phyloP scores from a whole-genome alignment of 2,888 invertebrate species.

The Cantharis flavilabris region DNA sequence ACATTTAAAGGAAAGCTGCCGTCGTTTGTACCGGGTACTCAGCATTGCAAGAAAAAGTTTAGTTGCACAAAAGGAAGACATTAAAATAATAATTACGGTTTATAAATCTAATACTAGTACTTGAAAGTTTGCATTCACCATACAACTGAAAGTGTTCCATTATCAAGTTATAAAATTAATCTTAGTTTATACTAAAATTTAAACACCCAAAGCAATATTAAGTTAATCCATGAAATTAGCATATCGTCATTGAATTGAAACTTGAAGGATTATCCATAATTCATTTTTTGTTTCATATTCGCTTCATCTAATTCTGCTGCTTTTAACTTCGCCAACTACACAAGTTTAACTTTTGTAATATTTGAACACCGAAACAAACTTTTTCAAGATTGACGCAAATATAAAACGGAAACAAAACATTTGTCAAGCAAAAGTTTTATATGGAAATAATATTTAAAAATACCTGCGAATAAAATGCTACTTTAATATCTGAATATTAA shows the following conservation, averaged over 20 bases:
- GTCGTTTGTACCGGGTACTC: not conserved
- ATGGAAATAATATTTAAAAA: not conserved
- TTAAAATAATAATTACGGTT: not conserved
- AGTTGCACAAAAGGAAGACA: not conserved
- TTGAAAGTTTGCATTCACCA: not conserved
- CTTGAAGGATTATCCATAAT: not conserved
- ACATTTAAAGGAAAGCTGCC: not conserved
- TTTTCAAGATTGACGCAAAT: not conserved
- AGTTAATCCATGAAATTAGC: constrained; percentile 1
- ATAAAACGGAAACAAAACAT: not conserved
- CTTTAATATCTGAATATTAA: not conserved
- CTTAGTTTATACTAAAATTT: not conserved
- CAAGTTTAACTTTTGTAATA: not conserved
- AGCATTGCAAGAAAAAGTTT: not conserved
- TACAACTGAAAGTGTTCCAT: not conserved
- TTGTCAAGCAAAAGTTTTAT: not conserved
- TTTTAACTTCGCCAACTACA: not conserved
- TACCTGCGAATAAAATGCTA: not conserved
- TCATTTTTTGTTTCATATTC: not conserved
- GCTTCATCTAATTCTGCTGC: not conserved
- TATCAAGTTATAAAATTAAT: not conserved
- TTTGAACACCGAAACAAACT: not conserved
- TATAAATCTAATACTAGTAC: not conserved
- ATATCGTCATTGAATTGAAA: not conserved
- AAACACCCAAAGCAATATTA: not conserved